These are phyloP conservation scores for Drosophila trapezifrons DNA, from an alignment of 1,140 invertebrate species.

Conservation along the genomic window DNA sequence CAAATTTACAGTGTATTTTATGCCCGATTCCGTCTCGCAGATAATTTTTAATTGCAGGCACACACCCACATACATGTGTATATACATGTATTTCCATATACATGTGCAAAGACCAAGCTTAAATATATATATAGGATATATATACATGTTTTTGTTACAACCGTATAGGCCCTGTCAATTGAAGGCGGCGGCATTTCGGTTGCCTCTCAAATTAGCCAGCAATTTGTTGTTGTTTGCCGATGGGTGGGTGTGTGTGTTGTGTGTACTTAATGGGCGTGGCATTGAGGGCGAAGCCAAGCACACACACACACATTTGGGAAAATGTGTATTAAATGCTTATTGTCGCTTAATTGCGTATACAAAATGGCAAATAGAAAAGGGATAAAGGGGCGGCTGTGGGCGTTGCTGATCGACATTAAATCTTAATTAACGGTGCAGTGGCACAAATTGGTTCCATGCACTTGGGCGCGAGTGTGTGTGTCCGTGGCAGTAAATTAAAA, in stretches of 20 bases:
- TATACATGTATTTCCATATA: slow-evolving; percentile 9
- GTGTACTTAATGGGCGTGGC: slow-evolving; percentile 74
- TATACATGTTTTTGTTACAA: slow-evolving; percentile 28
- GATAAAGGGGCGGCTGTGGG: slow-evolving; percentile 19
- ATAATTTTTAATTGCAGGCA: slow-evolving; percentile 74
- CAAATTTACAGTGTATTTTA: slow-evolving; percentile 65
- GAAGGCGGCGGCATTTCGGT: slow-evolving; percentile 35
- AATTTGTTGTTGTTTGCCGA: slow-evolving; percentile 62
- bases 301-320: slow-evolving; percentile 31
- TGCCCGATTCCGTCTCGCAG: slow-evolving; percentile 60
- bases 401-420: slow-evolving; percentile 64
- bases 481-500: slow-evolving; percentile 71
- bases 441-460: slow-evolving; percentile 47
- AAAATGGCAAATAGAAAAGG: slow-evolving; percentile 51
- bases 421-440: slow-evolving; percentile 75
- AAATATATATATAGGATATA: slow-evolving; percentile 14
- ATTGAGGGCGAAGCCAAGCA: slow-evolving; percentile 60
- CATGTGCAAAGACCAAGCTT: neutral
- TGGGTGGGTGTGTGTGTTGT: slow-evolving; percentile 9
- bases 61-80: slow-evolving; percentile 10
- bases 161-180: slow-evolving; percentile 28
- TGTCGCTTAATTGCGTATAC: slow-evolving; percentile 78
- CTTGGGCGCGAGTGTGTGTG: slow-evolving; percentile 32
- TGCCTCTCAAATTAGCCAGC: slow-evolving; percentile 74
- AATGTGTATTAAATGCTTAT: slow-evolving; percentile 83